Evolutionary conservation across 1,140 invertebrate species (phyloP), one percentile per base, ranked within the genome.

Genomic region (Bemisia tabaci): DNA sequence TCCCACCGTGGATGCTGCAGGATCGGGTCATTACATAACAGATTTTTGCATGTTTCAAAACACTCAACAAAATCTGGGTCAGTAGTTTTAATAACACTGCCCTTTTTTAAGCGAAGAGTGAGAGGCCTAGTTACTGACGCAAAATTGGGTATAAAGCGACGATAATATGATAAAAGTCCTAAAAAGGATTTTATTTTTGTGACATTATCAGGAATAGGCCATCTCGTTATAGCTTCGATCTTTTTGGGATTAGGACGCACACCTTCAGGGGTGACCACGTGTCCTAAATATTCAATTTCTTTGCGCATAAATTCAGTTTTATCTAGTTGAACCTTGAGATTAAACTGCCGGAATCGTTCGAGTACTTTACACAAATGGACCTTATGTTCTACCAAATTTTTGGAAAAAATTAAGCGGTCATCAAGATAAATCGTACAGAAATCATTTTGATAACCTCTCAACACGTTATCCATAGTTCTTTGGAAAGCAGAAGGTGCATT

Each of bases 401-500:
- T 66, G 0, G 68, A 68, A 62, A 65, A 70, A 12, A 71, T 64
- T 33, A 70, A 73, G 12, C 72, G 67, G 65, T 78, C 75, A 64
- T 77, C 76, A 48, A 77, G 66, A 68, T 74, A 48, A 48, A 48
- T 17, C 33, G 17, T 9, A 48, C 33, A 48, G 17, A 48, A 48
- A 48, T 48, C 17, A 48, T 48, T 48, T 17, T 48, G 33, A 9
- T 9, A 68, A 0, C 62, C 65, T 0, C 23, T 17, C 1, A 81
- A 70, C 0, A 81, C 73, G 9, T 72, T 60, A 68, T 81, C 74
- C 62, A 84, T 81, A 12, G 79, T 74, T 12, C 81, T 66, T 71
- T 82, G 78, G 69, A 82, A 84, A 0, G 74, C 75, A 66, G 78
- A 74, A 0, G 70, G 26, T 1, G 75, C 75, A 69, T 78, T 79